Evolutionary conservation across 1,140 invertebrate genomes (phyloP).

Genomic region (Heliconius melpomene): DNA sequence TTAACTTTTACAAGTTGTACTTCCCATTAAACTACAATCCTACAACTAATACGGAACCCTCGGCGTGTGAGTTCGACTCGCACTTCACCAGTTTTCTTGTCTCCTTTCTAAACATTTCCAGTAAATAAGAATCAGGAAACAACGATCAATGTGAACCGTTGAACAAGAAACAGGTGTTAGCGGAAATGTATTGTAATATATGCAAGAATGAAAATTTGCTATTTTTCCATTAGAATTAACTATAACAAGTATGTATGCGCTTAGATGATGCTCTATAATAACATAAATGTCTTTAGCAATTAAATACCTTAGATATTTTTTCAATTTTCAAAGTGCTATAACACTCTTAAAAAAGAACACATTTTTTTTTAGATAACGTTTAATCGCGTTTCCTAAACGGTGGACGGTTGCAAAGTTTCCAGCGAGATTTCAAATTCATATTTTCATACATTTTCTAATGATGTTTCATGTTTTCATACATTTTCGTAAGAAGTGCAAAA

Average conservation of each 20-base stretch:
- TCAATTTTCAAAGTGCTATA: too few species aligned
- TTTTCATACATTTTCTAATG: too few species aligned
- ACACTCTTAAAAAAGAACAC: too few species aligned
- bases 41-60: background rate
- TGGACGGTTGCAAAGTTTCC: too few species aligned
- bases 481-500: too few species aligned
- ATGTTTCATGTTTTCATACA: too few species aligned
- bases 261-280: background rate
- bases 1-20: too few species aligned
- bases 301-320: too few species aligned
- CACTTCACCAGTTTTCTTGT: background rate
- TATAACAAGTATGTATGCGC: background rate
- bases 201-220: slow-evolving; percentile 6
- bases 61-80: background rate
- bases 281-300: background rate
- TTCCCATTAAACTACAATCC: too few species aligned
- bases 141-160: background rate
- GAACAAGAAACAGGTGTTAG: background rate
- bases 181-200: background rate
- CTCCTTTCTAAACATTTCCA: background rate
- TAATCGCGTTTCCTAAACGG: too few species aligned
- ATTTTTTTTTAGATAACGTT: too few species aligned
- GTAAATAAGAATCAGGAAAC: background rate
- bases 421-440: too few species aligned
- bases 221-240: background rate